Evolutionary conservation across 2,113 vertebrate species (phyloP), one percentile per base, ranked within the genome.

Genomic region (Ploceus nigricollis): DNA sequence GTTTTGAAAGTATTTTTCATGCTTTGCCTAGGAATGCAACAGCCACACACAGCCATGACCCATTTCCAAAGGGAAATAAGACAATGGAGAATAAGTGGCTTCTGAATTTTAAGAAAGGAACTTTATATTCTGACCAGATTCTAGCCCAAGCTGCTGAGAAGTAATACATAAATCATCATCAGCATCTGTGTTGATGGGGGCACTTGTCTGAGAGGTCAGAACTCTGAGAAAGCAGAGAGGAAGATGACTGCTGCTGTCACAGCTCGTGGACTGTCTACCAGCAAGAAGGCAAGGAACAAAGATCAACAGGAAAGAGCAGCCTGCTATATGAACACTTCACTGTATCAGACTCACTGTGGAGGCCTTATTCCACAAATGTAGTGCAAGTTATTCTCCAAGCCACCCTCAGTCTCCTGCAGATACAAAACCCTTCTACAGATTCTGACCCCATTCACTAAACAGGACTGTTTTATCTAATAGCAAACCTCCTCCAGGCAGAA

Each of bases 401-500:
- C 50, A 82, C 45, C 25, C 9, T 76, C 56, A 4, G 54, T 33
- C 79, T 82, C 35, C 84, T 79, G 42, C 28, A 73, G 35, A 91
- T 66, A 58, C 22, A 80, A 78, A 85, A 14, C 31, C 15, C 40
- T 70, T 56, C 50, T 24, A 47, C 33, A 37, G 37, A 64, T 86
- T 86, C 82, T 89, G 82, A 93, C 75, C 76, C 82, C 71, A 68
- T 86, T 90, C 79, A 77, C 44, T 77, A 66, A 70, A 77, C 31
- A 45, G 10, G 10, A 75, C 64, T 63, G 58, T 88, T 51, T 77
- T 81, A 51, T 71, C 7, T 2, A 92, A 81, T 28, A 83, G 47
- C 51, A 91, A 91, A 50, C 56, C 77, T 94, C 80, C 82, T 84
- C 35, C 65, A 82, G 83, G 65, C 71, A 94, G 89, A 96, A 92